Conservation (phyloP, 2,113 vertebrate genomes). For the Ceyx melanurus region DNA sequence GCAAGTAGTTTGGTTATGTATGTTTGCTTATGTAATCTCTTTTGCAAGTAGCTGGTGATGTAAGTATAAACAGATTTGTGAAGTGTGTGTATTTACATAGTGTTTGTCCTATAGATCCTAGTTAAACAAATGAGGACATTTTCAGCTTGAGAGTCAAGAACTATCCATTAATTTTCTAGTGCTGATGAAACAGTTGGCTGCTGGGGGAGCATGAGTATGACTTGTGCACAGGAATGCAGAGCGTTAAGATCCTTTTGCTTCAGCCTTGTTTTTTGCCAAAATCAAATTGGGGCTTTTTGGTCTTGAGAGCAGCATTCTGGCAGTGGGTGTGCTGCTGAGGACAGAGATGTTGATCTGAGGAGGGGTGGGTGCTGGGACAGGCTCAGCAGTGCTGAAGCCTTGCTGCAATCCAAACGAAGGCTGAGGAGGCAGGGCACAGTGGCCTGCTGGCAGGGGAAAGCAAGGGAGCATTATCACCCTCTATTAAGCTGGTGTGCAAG, state of each 20-base stretch:
- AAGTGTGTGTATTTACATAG: not conserved
- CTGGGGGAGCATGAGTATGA: not conserved
- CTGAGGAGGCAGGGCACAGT: not conserved
- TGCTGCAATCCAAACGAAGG: fast-evolving
- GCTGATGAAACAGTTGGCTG: not conserved
- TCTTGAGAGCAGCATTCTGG: not conserved
- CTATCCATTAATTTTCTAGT: not conserved
- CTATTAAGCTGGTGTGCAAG: not conserved
- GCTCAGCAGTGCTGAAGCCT: not conserved
- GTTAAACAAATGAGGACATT: not conserved
- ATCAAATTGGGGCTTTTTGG: not conserved
- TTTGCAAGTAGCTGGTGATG: not conserved
- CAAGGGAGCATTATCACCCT: not conserved
- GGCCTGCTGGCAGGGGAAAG: not conserved
- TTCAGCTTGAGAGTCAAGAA: not conserved
- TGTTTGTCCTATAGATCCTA: not conserved
- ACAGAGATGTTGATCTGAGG: fast-evolving
- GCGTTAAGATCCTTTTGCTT: not conserved
- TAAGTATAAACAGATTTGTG: not conserved
- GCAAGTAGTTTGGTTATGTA: not conserved
- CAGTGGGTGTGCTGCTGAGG: not conserved
- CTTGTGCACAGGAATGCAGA: not conserved
- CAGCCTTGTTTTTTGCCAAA: not conserved
- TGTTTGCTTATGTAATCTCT: not conserved
- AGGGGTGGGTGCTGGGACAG: not conserved